Percentiles rank a stretch among this genome's conserved stretches.
These are phyloP conservation scores for Oikopleura dioica DNA, from an alignment of 23 tunicate genomes.

Conservation along the genomic window DNA sequence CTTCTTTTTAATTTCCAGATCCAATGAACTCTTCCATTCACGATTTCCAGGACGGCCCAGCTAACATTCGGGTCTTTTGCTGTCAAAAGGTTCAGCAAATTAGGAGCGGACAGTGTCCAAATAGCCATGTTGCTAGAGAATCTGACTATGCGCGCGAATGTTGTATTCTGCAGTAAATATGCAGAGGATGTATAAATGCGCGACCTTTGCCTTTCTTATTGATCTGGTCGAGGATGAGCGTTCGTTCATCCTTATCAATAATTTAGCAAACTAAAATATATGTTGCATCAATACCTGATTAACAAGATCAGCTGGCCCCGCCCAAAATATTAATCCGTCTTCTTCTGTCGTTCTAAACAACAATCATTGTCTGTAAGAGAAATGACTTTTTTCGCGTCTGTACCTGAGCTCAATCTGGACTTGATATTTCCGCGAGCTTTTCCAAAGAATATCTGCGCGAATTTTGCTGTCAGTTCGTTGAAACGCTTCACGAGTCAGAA, in stretches of 20 bases:
- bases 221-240: too few relatives aligned
- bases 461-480: background rate
- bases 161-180: too few relatives aligned
- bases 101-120: background rate
- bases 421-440: too few relatives aligned
- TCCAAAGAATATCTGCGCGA: background rate
- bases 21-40: background rate
- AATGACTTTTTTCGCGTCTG: background rate
- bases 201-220: too few relatives aligned
- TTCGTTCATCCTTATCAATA: too few relatives aligned
- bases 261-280: too few relatives aligned
- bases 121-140: too few relatives aligned
- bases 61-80: background rate
- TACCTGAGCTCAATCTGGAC: background rate
- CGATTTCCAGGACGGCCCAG: background rate
- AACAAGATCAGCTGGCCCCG: background rate
- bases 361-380: background rate
- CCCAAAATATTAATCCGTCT: background rate
- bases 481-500: background rate
- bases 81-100: background rate
- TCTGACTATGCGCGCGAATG: too few relatives aligned
- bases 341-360: background rate
- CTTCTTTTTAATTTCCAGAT: background rate
- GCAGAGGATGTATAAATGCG: too few relatives aligned
- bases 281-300: too few relatives aligned